Conservation (phyloP, 2,888 invertebrate species). For the Metalampra italica region DNA sequence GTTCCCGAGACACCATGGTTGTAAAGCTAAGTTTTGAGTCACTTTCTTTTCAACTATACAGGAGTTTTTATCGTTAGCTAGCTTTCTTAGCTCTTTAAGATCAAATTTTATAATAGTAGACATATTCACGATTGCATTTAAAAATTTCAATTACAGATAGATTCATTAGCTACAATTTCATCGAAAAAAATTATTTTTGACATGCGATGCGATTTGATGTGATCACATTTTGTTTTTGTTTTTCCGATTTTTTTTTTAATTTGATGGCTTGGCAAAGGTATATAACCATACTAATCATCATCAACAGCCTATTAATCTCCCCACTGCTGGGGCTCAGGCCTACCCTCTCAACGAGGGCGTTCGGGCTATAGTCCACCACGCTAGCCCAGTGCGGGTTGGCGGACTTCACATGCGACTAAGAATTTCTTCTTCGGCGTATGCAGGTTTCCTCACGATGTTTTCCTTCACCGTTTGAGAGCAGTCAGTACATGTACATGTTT, state of each 20-base stretch:
- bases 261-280: too few relatives aligned
- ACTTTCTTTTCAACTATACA: slow-evolving; percentile 76
- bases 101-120: slow-evolving; percentile 74
- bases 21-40: slow-evolving; percentile 78
- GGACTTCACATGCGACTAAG: too few relatives aligned
- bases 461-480: too few relatives aligned
- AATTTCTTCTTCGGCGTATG: too few relatives aligned
- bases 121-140: slow-evolving; percentile 34
- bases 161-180: not conserved
- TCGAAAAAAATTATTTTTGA: not conserved
- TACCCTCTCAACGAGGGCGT: too few relatives aligned
- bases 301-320: too few relatives aligned
- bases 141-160: not conserved
- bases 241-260: not conserved
- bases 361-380: too few relatives aligned
- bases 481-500: too few relatives aligned
- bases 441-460: too few relatives aligned
- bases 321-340: too few relatives aligned
- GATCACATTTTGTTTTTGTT: not conserved
- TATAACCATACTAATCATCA: too few relatives aligned
- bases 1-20: slow-evolving; percentile 81
- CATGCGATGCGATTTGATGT: not conserved
- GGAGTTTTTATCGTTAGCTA: slow-evolving; percentile 76
- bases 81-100: slow-evolving; percentile 70
- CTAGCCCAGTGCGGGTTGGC: too few relatives aligned